Percentiles rank a stretch among this genome's conserved stretches.
Evolutionary conservation across 2,113 vertebrate species (phyloP).

Genomic region (Mystacornis crossleyi): DNA sequence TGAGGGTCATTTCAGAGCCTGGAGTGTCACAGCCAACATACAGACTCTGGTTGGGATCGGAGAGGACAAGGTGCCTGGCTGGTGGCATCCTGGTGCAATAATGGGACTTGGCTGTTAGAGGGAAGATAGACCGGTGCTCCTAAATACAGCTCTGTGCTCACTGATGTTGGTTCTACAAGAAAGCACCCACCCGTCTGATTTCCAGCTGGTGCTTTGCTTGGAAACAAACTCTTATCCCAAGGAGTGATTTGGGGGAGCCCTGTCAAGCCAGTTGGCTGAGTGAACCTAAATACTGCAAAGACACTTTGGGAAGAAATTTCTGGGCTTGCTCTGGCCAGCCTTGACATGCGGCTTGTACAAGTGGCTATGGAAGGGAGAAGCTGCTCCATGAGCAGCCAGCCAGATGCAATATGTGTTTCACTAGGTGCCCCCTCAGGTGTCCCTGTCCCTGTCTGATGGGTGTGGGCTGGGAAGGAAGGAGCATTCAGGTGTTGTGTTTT

Average conservation of each 20-base stretch:
- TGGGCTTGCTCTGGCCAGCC: background rate
- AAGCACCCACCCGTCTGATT: background rate
- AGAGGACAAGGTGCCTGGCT: background rate
- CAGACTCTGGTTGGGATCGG: background rate
- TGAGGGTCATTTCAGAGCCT: background rate
- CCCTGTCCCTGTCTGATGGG: background rate
- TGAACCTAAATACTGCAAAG: background rate
- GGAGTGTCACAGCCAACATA: fast-evolving
- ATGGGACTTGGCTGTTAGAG: background rate
- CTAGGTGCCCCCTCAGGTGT: background rate
- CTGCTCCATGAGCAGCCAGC: background rate
- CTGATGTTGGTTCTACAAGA: background rate
- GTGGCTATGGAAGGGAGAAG: background rate
- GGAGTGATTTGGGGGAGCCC: background rate
- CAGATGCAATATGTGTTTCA: background rate
- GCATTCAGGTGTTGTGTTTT: background rate
- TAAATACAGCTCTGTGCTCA: background rate
- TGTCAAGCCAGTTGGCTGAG: background rate
- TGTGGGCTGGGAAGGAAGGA: background rate
- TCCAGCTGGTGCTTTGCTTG: background rate
- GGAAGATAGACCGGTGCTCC: fast-evolving
- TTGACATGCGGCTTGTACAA: background rate
- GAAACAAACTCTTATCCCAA: background rate
- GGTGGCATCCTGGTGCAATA: background rate
- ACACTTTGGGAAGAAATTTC: background rate